Evolutionary conservation across 2,113 vertebrate species (phyloP).

Genomic region (Sterrhoptilus dennistouni): DNA sequence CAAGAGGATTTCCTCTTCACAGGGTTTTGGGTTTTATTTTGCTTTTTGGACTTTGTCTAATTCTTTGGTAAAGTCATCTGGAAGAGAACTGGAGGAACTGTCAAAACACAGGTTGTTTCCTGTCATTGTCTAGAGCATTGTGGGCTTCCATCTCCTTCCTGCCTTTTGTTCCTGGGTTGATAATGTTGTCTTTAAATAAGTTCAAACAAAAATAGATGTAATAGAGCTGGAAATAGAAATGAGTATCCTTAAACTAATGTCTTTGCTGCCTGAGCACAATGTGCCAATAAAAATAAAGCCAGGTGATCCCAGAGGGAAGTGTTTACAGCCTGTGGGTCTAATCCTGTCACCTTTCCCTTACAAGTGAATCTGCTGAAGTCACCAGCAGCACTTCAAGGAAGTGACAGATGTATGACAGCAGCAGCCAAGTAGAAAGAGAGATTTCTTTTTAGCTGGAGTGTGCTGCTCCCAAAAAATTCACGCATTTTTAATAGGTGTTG

Average conservation of each 20-base stretch:
- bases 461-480: background rate
- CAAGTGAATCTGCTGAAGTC: background rate
- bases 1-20: conserved; percentile 37
- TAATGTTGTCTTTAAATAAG: conserved; percentile 42
- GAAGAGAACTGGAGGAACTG: conserved; percentile 35
- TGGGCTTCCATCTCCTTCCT: conserved; percentile 57
- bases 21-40: conserved; percentile 28
- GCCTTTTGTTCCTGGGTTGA: conserved; percentile 40
- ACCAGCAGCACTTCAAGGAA: background rate
- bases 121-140: conserved; percentile 29
- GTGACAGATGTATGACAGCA: background rate
- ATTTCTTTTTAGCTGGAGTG: background rate
- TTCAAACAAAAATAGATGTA: conserved; percentile 53
- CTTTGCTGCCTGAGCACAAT: background rate
- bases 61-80: conserved; percentile 2
- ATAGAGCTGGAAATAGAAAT: conserved; percentile 41
- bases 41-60: conserved; percentile 4
- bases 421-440: background rate
- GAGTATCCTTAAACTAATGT: conserved; percentile 2
- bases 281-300: conserved; percentile 11
- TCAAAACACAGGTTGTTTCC: conserved; percentile 31
- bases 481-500: background rate
- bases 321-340: conserved; percentile 13
- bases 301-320: background rate
- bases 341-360: conserved; percentile 38